Conservation (phyloP, 2,888 invertebrate species). For the Yponomeuta cagnagella region DNA sequence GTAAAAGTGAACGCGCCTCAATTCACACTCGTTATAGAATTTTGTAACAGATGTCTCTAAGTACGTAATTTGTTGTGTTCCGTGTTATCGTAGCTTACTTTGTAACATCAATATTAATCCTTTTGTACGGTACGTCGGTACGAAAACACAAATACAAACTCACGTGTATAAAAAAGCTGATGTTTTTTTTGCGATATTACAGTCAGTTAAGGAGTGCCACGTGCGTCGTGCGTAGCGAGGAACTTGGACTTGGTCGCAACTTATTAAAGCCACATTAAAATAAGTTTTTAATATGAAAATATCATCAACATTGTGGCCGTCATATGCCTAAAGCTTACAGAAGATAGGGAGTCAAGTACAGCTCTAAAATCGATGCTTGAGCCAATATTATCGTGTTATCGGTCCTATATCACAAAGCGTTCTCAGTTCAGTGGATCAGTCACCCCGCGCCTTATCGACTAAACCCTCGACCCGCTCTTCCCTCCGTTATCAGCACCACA, state of each 20-base stretch:
- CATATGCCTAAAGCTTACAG: background rate
- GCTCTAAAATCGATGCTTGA: background rate
- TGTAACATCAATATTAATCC: too few relatives aligned
- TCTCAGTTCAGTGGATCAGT: slow-evolving; percentile 35
- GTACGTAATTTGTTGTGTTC: background rate
- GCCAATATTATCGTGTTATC: background rate
- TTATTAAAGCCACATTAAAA: too few relatives aligned
- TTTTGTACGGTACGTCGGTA: too few relatives aligned
- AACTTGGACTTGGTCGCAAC: too few relatives aligned
- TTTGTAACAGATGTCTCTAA: slow-evolving; percentile 23
- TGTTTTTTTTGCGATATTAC: background rate
- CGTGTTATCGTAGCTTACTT: too few relatives aligned
- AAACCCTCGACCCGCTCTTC: slow-evolving; percentile 65
- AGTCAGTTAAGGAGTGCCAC: background rate
- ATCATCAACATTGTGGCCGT: too few relatives aligned
- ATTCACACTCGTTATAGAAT: slow-evolving; percentile 32
- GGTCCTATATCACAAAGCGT: background rate
- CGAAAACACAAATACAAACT: too few relatives aligned
- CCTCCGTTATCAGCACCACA: slow-evolving; percentile 28
- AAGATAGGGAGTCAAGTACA: background rate
- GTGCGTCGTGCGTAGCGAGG: too few relatives aligned
- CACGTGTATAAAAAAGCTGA: too few relatives aligned
- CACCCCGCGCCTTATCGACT: slow-evolving; percentile 53
- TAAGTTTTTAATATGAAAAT: too few relatives aligned
- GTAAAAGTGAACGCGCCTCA: slow-evolving; percentile 61